These are phyloP conservation scores for Theocolax elegans DNA, from an alignment of 1,140 invertebrate genomes.

Conservation along the genomic window DNA sequence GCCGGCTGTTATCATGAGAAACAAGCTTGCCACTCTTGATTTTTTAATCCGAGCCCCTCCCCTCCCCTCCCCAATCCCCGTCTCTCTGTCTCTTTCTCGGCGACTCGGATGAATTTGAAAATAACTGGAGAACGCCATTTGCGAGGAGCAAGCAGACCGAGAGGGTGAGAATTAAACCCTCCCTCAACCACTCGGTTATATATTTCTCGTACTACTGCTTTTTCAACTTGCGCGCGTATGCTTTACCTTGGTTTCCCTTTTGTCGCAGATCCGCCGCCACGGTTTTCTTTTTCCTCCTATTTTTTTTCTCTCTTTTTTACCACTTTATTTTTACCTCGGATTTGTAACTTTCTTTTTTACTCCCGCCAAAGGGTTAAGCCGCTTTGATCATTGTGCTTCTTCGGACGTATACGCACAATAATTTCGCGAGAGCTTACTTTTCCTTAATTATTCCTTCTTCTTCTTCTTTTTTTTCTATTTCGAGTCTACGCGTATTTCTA, in stretches of 20 bases:
- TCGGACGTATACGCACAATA: no score
- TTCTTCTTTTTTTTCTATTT: no score
- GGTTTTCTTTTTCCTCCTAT: no score
- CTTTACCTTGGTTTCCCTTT: constrained; percentile 3
- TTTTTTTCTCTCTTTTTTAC: no score
- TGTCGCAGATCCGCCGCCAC: no score
- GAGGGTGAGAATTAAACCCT: constrained; percentile 49
- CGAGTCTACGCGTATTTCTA: no score
- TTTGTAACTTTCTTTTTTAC: no score
- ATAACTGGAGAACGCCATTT: constrained; percentile 70
- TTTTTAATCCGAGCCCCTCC: constrained; percentile 67
- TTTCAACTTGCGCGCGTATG: constrained; percentile 34
- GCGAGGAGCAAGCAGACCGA: constrained; percentile 63
- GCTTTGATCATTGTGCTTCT: no score
- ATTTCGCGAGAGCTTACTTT: no score
- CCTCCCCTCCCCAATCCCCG: constrained; percentile 22
- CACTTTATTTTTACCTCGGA: no score
- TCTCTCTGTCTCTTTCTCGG: constrained; percentile 48
- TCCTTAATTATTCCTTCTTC: no score
- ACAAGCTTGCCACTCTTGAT: constrained; percentile 69
- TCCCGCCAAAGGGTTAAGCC: no score
- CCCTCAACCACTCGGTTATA: constrained; percentile 6
- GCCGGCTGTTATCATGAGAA: constrained; percentile 68
- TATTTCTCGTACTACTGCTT: constrained; percentile 34
- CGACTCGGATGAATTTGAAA: constrained; percentile 63